Evolutionary conservation across 2,113 vertebrate genomes (phyloP).

Genomic region (Dolichotis patagonum): DNA sequence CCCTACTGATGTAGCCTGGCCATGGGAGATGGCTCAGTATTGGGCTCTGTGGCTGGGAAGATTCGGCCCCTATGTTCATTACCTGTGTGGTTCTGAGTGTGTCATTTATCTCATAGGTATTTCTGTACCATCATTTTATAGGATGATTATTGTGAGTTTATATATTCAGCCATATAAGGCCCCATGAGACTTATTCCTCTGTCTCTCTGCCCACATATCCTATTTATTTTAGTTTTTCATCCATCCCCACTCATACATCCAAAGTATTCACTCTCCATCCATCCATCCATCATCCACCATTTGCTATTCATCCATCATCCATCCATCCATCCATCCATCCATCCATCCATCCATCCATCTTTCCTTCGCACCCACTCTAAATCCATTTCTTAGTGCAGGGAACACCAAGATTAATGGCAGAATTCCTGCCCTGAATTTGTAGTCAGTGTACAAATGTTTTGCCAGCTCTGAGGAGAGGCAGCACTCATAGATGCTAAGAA

Average conservation of each 20-base stretch:
- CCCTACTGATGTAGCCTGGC: rapidly evolving
- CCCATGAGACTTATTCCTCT: background rate
- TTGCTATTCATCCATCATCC: no score
- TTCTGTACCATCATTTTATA: background rate
- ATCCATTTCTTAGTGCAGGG: background rate
- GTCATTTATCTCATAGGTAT: no score
- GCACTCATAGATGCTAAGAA: background rate
- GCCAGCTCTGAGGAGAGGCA: background rate
- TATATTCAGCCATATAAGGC: background rate
- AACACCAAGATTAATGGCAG: background rate
- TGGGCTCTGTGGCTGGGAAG: background rate
- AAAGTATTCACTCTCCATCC: background rate
- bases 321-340: no score
- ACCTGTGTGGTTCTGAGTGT: background rate
- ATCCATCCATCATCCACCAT: no score
- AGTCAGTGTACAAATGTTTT: background rate
- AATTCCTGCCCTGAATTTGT: background rate
- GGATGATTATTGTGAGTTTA: background rate
- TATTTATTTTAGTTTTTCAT: background rate
- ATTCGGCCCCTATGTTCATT: no score
- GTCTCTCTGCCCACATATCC: background rate
- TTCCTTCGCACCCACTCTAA: background rate
- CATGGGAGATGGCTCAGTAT: background rate
- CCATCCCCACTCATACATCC: no score
- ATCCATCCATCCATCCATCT: background rate